A percentile compares a stretch with the other conserved stretches of the same genome.
Conservation (phyloP, 2,113 vertebrate genomes). For the Pionites leucogaster region DNA sequence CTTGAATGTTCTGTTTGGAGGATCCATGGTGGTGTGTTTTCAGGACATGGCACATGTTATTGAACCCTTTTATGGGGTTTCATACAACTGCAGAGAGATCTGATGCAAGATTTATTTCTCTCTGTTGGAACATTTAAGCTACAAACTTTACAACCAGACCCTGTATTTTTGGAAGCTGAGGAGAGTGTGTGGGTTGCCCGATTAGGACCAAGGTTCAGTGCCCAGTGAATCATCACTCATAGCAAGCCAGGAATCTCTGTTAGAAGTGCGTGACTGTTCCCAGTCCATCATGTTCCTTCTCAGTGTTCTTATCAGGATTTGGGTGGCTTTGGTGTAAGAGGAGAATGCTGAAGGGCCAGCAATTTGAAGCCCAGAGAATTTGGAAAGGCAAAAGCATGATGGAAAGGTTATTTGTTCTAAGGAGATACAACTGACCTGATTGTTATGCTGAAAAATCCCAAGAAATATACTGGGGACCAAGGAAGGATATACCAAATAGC, state of each 20-base stretch:
- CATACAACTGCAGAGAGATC: neutral
- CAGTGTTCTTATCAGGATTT: constrained; percentile 38
- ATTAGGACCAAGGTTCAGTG: neutral
- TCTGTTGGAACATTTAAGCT: neutral
- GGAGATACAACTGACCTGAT: neutral
- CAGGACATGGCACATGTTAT: neutral
- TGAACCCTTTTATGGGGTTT: neutral
- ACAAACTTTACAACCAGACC: neutral
- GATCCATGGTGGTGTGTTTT: neutral
- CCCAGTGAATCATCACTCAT: neutral
- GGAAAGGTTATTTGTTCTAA: neutral
- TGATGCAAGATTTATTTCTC: neutral
- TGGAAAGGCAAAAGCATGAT: neutral
- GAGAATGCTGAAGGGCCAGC: neutral
- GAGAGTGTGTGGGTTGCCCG: neutral
- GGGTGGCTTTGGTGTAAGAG: neutral
- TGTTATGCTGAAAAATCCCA: neutral
- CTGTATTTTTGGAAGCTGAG: constrained; percentile 4
- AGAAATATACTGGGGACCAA: neutral
- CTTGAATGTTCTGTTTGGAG: neutral
- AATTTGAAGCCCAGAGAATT: neutral
- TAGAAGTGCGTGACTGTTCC: constrained; percentile 51
- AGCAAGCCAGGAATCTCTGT: constrained; percentile 11
- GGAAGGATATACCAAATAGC: neutral
- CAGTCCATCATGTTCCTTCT: constrained; percentile 22